Conservation (phyloP, 2,888 invertebrate species). For the Eupithecia tripunctaria region DNA sequence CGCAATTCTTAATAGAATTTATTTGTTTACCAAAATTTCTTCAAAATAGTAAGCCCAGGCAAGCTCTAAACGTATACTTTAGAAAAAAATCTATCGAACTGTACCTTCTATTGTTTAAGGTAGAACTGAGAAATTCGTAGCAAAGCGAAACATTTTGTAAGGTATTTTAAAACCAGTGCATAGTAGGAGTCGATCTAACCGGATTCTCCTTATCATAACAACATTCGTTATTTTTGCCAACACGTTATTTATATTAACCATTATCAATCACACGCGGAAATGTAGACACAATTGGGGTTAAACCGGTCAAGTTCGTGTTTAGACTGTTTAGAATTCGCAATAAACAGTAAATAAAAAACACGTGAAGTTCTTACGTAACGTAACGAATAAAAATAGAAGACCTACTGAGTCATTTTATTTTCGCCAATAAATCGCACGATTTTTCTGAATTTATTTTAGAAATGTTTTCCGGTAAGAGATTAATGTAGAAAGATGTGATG, state of each 20-base stretch:
- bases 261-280: neutral
- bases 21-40: no score
- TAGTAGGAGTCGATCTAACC: neutral
- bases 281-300: conserved; percentile 2
- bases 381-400: conserved; percentile 18
- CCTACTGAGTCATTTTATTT: conserved; percentile 17
- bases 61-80: no score
- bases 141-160: no score
- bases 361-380: conserved; percentile 16
- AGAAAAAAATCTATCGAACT: no score
- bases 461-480: conserved; percentile 23
- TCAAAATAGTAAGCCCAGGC: no score
- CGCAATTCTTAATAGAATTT: no score
- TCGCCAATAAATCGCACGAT: conserved; percentile 19
- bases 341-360: conserved; percentile 20
- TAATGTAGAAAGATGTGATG: conserved; percentile 5
- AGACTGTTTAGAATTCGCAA: conserved; percentile 9
- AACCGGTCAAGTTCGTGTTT: conserved; percentile 14
- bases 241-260: neutral
- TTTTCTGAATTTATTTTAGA: conserved; percentile 20
- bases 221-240: neutral
- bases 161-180: no score
- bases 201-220: neutral
- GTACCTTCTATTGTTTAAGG: no score
- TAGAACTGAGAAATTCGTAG: no score